Evolutionary conservation across 2,797 vertebrate genomes (phyloP).

Genomic region (Calcarius lapponicus): DNA sequence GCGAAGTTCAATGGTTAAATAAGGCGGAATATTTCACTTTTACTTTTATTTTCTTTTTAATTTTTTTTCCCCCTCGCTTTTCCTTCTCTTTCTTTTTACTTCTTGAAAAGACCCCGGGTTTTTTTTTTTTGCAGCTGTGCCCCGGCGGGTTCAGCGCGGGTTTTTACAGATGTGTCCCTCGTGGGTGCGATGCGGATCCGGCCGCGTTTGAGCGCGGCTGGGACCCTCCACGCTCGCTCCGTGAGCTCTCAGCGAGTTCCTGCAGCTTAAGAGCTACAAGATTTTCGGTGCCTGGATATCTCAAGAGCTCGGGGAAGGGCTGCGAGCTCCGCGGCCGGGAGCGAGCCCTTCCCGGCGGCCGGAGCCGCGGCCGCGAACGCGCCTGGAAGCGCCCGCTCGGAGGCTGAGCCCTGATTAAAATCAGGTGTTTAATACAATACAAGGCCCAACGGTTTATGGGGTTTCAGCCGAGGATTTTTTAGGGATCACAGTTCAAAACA

Average conservation of each 20-base stretch:
- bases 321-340: background rate
- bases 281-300: background rate
- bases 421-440: conserved; percentile 68
- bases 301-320: background rate
- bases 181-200: background rate
- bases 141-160: background rate
- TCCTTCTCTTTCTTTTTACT: background rate
- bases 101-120: background rate
- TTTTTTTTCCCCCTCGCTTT: rapidly evolving
- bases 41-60: background rate
- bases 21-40: background rate
- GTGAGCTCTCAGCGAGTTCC: background rate
- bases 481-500: conserved; percentile 42
- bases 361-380: background rate
- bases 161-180: background rate
- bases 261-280: rapidly evolving
- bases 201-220: background rate
- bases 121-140: background rate
- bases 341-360: background rate
- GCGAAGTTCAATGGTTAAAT: background rate
- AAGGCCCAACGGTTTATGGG: conserved; percentile 69
- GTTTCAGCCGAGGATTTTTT: conserved; percentile 65
- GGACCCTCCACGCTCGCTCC: background rate
- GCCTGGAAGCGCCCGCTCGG: background rate
- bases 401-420: conserved; percentile 63